Evolutionary conservation across 2,113 vertebrate species (phyloP), one percentile per base, ranked within the genome.

Genomic region (Ornithorhynchus anatinus): DNA sequence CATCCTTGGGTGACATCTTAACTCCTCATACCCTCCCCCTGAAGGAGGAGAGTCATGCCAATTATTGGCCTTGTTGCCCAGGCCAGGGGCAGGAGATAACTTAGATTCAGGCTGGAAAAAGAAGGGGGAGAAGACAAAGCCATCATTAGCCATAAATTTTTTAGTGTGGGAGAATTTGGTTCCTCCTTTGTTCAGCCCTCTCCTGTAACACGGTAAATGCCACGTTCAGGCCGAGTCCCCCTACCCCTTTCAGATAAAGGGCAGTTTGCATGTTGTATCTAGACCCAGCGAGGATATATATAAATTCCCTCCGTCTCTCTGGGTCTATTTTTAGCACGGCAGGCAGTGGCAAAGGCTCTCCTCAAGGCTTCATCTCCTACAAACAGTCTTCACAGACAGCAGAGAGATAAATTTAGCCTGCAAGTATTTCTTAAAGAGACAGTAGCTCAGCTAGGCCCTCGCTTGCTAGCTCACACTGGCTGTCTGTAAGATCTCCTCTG

Each of bases 371-470:
- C 83, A 84, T 76, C 83, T 82, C 83, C 86, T 88, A 88, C 75
- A 89, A 85, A 85, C 84, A 69, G 63, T 84, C 80, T 80, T 81
- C 81, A 79, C 84, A 89, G 81, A 86, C 83, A 84, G 77, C 66
- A 70, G 63, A 89, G 69, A 86, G 86, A 89, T 73, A 86, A 86
- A 86, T 79, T 85, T 86, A 87, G 70, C 79, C 82, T 74, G 77
- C 74, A 82, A 85, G 75, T n/a, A 80, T 72, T 79, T 86, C 79
- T 86, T 79, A 83, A 84, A 84, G 76, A 78, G 80, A 72, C 80
- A 80, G 84, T 60, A 56, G 75, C 81, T 65, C 52, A 75, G 27
- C 16, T 3, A 75, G 44, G 10, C 10, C 50, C 37, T 43, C 47
- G 65, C 60, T 32, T 38, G 29, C 69, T 58, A 7, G 22, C 71